These are phyloP conservation scores for Menidia beryllina DNA, from an alignment of 2,113 vertebrate genomes.

Conservation along the genomic window DNA sequence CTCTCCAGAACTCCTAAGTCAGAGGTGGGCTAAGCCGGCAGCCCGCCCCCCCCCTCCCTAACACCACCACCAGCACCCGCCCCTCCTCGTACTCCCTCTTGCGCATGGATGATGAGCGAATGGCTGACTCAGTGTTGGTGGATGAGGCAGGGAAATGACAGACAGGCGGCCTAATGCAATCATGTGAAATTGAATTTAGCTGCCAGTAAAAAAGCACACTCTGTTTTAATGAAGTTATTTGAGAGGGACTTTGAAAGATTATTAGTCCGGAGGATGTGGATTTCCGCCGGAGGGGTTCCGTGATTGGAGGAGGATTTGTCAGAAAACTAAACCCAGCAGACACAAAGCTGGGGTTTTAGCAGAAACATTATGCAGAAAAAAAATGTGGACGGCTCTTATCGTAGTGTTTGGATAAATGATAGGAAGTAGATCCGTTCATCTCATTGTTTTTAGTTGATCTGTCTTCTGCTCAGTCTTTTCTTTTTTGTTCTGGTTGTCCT, in stretches of 20 bases:
- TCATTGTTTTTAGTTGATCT: neutral
- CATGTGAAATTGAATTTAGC: constrained; percentile 65
- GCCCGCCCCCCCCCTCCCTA: constrained; percentile 6
- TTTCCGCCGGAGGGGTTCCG: constrained; percentile 28
- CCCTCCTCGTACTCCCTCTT: neutral
- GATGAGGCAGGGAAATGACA: constrained; percentile 68
- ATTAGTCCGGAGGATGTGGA: constrained; percentile 34
- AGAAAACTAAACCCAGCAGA: constrained; percentile 16
- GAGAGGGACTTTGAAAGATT: constrained; percentile 39
- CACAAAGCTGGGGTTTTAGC: neutral
- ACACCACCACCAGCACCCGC: too few relatives aligned
- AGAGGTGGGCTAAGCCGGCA: constrained; percentile 58
- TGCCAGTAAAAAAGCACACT: constrained; percentile 50
- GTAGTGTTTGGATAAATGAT: too few relatives aligned
- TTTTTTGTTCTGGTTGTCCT: neutral
- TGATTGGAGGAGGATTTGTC: constrained; percentile 31
- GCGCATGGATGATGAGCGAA: constrained; percentile 68
- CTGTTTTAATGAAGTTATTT: constrained; percentile 53
- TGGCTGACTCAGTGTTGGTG: constrained; percentile 71
- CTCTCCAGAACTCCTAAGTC: constrained; percentile 54
- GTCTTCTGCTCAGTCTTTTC: neutral
- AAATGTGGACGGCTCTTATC: too few relatives aligned
- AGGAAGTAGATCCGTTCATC: neutral
- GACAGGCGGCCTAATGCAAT: constrained; percentile 67
- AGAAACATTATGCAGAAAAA: neutral